phyloP scores from a whole-genome alignment of 2,113 vertebrate species.

The Pleuronectes platessa region DNA sequence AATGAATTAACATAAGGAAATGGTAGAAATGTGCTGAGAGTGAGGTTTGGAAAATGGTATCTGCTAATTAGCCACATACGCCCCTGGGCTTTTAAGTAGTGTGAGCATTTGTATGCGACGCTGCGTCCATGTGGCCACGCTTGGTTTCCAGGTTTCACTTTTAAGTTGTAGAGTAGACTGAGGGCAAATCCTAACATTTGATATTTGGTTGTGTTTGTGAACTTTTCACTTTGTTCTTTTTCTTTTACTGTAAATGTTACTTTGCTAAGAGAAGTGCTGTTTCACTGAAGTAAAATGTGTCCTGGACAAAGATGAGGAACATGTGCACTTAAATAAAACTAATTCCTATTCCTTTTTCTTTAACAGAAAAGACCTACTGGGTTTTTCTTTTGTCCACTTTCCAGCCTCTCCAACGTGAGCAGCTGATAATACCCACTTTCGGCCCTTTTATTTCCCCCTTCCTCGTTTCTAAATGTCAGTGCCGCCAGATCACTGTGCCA shows the following conservation, averaged over 20 bases:
- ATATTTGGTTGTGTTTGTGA: not conserved
- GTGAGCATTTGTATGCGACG: conserved; percentile 36
- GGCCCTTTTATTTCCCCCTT: conserved; percentile 66
- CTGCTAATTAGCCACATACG: conserved; percentile 54
- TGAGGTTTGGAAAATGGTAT: conserved; percentile 48
- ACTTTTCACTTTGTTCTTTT: not conserved
- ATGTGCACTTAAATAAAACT: conserved; percentile 16
- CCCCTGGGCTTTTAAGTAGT: conserved; percentile 36
- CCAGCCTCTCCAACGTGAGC: conserved; percentile 49
- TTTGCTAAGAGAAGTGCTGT: not conserved
- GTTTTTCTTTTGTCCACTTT: conserved; percentile 23
- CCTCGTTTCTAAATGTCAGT: conserved; percentile 74
- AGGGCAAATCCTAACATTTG: not conserved
- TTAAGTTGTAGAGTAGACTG: conserved; percentile 13
- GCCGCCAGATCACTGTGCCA: conserved; percentile 67
- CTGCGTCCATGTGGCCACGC: conserved; percentile 19
- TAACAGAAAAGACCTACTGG: conserved; percentile 5
- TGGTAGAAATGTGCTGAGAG: conserved; percentile 55
- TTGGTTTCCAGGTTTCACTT: conserved; percentile 19
- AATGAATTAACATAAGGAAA: conserved; percentile 48
- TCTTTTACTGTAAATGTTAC: not conserved
- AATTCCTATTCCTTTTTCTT: conserved; percentile 9
- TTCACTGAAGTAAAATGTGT: not conserved
- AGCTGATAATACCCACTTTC: conserved; percentile 66
- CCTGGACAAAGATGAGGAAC: not conserved